Evolutionary conservation across 2,888 invertebrate genomes (phyloP), one percentile per base, ranked within the genome.

Genomic region (Calameuta filiformis): DNA sequence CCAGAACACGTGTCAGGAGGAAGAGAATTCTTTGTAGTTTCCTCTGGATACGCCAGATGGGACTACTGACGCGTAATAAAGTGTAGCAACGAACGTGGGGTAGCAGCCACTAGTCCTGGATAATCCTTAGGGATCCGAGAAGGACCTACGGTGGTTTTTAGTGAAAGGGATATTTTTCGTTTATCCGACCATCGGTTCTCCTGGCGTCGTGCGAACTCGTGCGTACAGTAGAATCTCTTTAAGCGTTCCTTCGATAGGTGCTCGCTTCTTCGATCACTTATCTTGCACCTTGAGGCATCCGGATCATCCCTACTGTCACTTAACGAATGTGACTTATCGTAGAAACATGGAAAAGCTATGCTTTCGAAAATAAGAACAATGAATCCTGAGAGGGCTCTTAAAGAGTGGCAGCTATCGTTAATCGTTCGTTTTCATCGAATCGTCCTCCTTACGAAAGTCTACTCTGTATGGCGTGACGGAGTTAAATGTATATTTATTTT

Each of bases 21-120:
- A 56, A 23, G 23, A 6, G 56, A 56, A 23, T 56, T 15, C 6
- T 56, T 56, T 56, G 9, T 56, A 23, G 9, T 56, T 56, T 56
- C 23, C 6, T 56, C 9, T 56, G 23, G 56, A 56, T 23, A 2
- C 56, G 15, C 23, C 2, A 56, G 56, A 56, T 23, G 56, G 56
- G 0, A 56, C 56, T 23, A 23, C 23, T 56, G 9, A 9, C 77
- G 79, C 79, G 79, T 76, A 73, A 79, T 83, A 80, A 84, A 81
- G 79, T 23, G 2, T 76, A 73, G 40, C 73, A 79, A 83, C 82
- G 81, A 83, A 84, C 73, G 81, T 79, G 80, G 78, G 81, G 79
- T 80, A 81, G 76, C 30, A 75, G 74, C 35, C 56, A 77, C 68
- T 78, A 79, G 82, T 75, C 75, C 77, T 76, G 80, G 81, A 83